Evolutionary conservation across 2,888 invertebrate species (phyloP), one percentile per base, ranked within the genome.

Genomic region (Doris montereyensis): DNA sequence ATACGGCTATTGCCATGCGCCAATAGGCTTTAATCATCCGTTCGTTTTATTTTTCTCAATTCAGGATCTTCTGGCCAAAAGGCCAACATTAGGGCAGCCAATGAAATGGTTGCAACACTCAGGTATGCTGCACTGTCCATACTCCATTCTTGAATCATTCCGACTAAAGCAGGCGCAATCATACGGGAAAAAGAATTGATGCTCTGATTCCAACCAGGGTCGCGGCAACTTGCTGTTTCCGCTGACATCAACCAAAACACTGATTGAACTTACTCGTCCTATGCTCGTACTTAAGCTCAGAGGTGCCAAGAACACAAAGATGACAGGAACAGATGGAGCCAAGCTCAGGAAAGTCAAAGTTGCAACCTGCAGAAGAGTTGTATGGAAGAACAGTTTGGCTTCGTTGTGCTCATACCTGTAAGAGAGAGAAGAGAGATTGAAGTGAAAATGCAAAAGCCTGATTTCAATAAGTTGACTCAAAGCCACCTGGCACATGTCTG

Each of bases 181-280:
- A 91, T 91, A 26, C 91, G 85, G 0, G 90, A 87, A 28, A 91
- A 78, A 0, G 91, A 88, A 83, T 90, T 85, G 21, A 90, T 82
- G 80, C 90, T 91, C 76, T 90, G 90, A 68, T 89, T 88, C n/a
- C 90, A 84, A 2, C 91, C 91, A n/a, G n/a, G n/a, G n/a, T n/a
- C n/a, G n/a, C n/a, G n/a, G n/a, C n/a, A n/a, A n/a, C n/a, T n/a
- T n/a, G n/a, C n/a, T n/a, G n/a, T n/a, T n/a, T n/a, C n/a, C n/a
- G n/a, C n/a, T n/a, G n/a, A n/a, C n/a, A 41, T 10, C 17, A 41
- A 41, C 5, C 52, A 41, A 41, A 41, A 41, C 5, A 41, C 52
- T 41, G 52, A 41, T 41, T 41, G 52, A 41, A 10, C 86, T 85
- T 1, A 91, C 91, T 35, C 91, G 81, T n/a, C 87, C 83, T 3